Conservation (phyloP, 2,888 invertebrate species). For the Agrilus biguttatus region DNA sequence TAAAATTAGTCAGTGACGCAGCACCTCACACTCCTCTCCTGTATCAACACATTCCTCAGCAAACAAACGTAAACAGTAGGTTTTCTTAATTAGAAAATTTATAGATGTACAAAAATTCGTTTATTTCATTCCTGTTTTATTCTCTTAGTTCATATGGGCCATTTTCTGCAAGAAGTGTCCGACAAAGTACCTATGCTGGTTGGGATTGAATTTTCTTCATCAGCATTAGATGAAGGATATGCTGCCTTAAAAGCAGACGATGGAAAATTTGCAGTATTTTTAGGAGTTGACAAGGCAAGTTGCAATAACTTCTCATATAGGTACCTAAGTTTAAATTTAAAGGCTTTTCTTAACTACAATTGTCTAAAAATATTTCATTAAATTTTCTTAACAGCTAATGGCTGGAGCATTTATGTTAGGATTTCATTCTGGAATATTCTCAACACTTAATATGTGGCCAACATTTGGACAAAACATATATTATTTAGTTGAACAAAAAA, state of each 20-base stretch:
- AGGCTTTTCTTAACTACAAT: background rate
- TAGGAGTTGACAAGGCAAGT: slow-evolving; percentile 53
- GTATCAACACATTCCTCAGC: slow-evolving; percentile 68
- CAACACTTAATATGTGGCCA: slow-evolving; percentile 52
- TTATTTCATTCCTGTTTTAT: background rate
- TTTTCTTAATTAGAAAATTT: slow-evolving; percentile 10
- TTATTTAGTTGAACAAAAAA: slow-evolving; percentile 33
- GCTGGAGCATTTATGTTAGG: slow-evolving; percentile 51
- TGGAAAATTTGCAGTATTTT: slow-evolving; percentile 41
- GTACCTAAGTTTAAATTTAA: slow-evolving; percentile 2
- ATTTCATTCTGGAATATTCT: slow-evolving; percentile 57
- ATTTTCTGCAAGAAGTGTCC: slow-evolving; percentile 47
- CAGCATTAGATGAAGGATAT: slow-evolving; percentile 51
- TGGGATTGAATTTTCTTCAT: slow-evolving; percentile 71
- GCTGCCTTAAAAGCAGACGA: slow-evolving; percentile 39
- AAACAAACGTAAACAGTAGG: slow-evolving; percentile 59
- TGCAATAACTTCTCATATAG: background rate
- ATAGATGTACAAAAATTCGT: too few relatives aligned
- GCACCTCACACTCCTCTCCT: slow-evolving; percentile 64
- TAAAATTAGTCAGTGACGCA: slow-evolving; percentile 48
- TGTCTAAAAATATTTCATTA: background rate
- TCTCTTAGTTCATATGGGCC: slow-evolving; percentile 54
- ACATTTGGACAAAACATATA: slow-evolving; percentile 40
- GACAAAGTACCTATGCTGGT: slow-evolving; percentile 54
- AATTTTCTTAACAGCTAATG: slow-evolving; percentile 35